Evolutionary conservation across 2,888 invertebrate species (phyloP).

Genomic region (Drosophila picticornis): DNA sequence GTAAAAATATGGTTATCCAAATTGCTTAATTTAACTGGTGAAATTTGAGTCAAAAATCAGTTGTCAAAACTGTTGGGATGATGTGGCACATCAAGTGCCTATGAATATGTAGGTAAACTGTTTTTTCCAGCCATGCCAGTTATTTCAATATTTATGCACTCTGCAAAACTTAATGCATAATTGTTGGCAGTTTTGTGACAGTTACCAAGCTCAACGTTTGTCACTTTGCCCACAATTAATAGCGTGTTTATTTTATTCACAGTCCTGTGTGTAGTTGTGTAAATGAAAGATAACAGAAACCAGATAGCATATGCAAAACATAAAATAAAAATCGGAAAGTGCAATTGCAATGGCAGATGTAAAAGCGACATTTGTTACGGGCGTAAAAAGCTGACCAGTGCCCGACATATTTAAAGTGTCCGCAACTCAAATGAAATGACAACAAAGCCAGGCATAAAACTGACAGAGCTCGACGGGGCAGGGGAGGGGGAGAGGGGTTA

Average conservation of each 20-base stretch:
- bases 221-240: conserved; percentile 63
- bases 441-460: conserved; percentile 36
- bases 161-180: conserved; percentile 37
- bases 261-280: conserved; percentile 10
- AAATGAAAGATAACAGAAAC: conserved; percentile 11
- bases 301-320: conserved; percentile 6
- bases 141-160: conserved; percentile 38
- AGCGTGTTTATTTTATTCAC: conserved; percentile 62
- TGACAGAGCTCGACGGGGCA: conserved; percentile 7
- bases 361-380: conserved; percentile 31
- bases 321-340: conserved; percentile 14
- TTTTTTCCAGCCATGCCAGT: neutral
- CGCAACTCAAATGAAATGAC: conserved; percentile 56
- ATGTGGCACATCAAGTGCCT: conserved; percentile 21
- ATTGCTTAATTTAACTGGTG: neutral
- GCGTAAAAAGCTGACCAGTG: conserved; percentile 31
- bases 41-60: neutral
- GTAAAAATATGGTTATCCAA: neutral
- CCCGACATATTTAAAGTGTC: conserved; percentile 54
- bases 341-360: conserved; percentile 41
- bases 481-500: too few relatives aligned
- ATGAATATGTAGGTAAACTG: neutral
- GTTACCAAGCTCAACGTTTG: conserved; percentile 38
- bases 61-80: conserved; percentile 33
- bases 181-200: conserved; percentile 45